phyloP scores from a whole-genome alignment of 2,113 vertebrate genomes.

The Phainopepla nitens region DNA sequence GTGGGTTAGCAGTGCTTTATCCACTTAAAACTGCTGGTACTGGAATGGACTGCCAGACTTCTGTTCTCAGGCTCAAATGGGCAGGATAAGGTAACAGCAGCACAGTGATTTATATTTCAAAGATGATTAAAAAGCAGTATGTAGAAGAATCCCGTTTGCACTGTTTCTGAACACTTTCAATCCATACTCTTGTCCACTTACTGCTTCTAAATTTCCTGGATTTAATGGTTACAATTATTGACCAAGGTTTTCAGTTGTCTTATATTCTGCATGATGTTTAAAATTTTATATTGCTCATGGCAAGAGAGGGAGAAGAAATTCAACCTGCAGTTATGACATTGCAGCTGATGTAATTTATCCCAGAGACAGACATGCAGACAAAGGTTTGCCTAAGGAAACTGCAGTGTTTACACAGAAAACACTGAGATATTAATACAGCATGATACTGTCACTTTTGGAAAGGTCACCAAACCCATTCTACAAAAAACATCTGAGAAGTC shows the following conservation, averaged over 20 bases:
- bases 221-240: neutral
- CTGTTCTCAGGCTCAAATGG: neutral
- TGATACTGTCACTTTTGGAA: conserved; percentile 11
- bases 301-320: neutral
- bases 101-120: neutral
- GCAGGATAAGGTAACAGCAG: neutral
- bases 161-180: neutral
- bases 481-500: neutral
- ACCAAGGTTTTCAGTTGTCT: neutral
- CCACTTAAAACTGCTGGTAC: neutral
- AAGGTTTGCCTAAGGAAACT: neutral
- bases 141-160: neutral
- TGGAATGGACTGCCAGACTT: neutral
- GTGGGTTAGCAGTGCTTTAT: neutral
- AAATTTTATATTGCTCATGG: neutral
- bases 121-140: neutral
- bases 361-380: neutral
- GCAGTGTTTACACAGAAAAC: conserved; percentile 3
- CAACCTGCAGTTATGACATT: neutral
- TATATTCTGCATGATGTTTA: neutral
- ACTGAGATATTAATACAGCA: neutral
- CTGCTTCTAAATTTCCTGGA: neutral
- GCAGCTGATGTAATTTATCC: neutral
- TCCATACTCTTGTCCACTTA: neutral
- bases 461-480: neutral